These are phyloP conservation scores for Crotophaga sulcirostris DNA, from an alignment of 2,113 vertebrate species.

Conservation along the genomic window DNA sequence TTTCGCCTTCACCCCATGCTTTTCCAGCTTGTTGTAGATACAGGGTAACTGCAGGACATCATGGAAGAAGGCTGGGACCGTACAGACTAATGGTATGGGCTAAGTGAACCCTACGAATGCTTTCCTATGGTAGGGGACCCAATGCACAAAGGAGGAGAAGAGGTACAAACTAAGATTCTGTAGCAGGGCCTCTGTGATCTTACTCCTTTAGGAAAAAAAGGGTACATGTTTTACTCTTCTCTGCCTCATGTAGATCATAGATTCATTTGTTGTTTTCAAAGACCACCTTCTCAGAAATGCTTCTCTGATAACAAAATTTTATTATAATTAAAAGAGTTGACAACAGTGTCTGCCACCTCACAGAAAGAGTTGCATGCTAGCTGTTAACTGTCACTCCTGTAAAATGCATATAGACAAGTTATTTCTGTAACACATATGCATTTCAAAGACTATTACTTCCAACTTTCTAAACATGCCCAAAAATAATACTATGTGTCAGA, in stretches of 20 bases:
- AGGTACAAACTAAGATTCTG: neutral
- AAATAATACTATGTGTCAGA: neutral
- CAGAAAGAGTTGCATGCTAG: neutral
- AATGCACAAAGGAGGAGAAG: neutral
- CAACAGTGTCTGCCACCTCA: neutral
- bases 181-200: neutral
- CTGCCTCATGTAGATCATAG: neutral
- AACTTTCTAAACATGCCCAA: neutral
- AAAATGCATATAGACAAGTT: neutral
- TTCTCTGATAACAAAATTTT: neutral
- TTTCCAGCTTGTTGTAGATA: neutral
- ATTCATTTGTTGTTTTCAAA: neutral
- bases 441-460: neutral
- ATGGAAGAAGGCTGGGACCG: rapidly evolving
- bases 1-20: rapidly evolving
- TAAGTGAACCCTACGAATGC: neutral
- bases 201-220: neutral
- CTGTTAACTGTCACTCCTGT: neutral
- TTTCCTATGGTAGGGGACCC: neutral
- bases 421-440: neutral
- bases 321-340: neutral
- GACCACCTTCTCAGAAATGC: neutral
- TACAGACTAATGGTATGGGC: neutral
- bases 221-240: neutral
- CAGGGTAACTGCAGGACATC: neutral